A percentile compares a stretch with the other conserved stretches of the same genome.
Evolutionary conservation across 2,888 invertebrate genomes (phyloP).

Genomic region (Odontocerum albicorne): DNA sequence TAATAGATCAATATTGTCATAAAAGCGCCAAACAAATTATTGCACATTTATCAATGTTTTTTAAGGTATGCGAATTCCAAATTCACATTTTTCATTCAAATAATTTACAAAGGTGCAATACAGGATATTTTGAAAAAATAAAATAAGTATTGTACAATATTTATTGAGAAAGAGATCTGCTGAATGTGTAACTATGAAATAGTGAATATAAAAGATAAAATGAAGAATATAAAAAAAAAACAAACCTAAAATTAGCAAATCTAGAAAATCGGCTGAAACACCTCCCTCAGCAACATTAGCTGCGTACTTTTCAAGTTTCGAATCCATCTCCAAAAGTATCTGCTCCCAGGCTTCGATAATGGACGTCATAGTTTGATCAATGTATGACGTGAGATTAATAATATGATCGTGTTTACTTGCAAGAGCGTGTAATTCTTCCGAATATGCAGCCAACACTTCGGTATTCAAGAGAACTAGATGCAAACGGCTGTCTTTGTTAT

Average conservation of each 20-base stretch:
- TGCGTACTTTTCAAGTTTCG: conserved; percentile 87
- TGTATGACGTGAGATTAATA: conserved; percentile 65
- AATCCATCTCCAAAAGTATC: conserved; percentile 90
- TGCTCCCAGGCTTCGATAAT: conserved; percentile 94
- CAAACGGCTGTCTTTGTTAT: conserved; percentile 53
- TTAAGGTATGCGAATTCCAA: too few relatives aligned
- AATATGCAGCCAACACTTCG: conserved; percentile 64
- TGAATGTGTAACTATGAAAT: too few relatives aligned
- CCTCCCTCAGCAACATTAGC: conserved; percentile 77
- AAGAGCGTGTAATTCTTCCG: conserved; percentile 69
- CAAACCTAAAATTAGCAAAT: conserved; percentile 80
- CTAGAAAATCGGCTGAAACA: conserved; percentile 88
- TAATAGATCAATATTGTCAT: too few relatives aligned
- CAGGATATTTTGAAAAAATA: too few relatives aligned
- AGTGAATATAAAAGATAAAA: too few relatives aligned
- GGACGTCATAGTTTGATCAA: conserved; percentile 76
- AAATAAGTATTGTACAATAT: too few relatives aligned
- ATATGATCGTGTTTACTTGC: conserved; percentile 77
- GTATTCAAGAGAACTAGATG: conserved; percentile 58
- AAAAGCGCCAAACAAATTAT: too few relatives aligned
- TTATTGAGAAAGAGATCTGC: too few relatives aligned
- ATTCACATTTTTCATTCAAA: too few relatives aligned
- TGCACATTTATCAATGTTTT: too few relatives aligned
- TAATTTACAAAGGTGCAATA: too few relatives aligned
- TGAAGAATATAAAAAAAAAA: too few relatives aligned